phyloP scores from a whole-genome alignment of 2,113 vertebrate genomes.

The Melanerpes formicivorus region DNA sequence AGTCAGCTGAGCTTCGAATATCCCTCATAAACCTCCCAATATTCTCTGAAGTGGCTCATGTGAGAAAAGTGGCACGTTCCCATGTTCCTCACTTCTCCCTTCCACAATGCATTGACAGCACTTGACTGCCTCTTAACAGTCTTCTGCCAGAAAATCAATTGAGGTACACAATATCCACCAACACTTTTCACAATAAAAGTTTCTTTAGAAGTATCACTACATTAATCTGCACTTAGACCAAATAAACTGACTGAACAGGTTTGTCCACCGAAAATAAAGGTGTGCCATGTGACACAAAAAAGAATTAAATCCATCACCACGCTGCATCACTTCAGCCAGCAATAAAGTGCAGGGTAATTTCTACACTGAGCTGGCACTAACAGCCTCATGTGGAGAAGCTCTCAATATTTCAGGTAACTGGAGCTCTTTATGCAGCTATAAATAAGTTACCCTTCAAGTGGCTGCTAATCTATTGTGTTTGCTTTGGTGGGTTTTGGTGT shows the following conservation, averaged over 20 bases:
- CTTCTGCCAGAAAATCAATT: not conserved
- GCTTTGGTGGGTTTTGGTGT: not conserved
- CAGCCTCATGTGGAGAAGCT: rapidly evolving
- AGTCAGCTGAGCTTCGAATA: not conserved
- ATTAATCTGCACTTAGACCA: not conserved
- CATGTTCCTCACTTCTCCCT: not conserved
- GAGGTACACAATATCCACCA: not conserved
- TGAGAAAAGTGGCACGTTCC: not conserved
- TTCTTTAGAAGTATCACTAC: not conserved
- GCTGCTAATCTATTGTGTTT: not conserved
- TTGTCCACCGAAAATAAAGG: not conserved
- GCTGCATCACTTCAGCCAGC: not conserved
- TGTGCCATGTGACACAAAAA: not conserved
- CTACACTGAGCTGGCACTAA: not conserved
- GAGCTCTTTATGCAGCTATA: not conserved
- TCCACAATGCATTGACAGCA: not conserved
- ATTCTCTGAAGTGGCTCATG: not conserved
- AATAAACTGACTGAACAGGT: not conserved
- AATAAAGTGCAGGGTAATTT: not conserved
- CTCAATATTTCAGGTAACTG: not conserved
- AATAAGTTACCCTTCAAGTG: not conserved
- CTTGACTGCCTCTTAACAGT: not conserved
- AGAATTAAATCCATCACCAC: not conserved
- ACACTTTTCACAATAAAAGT: not conserved
- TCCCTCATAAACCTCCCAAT: not conserved